Evolutionary conservation across 1,140 invertebrate genomes (phyloP).

Genomic region (Sarcophaga peregrina): DNA sequence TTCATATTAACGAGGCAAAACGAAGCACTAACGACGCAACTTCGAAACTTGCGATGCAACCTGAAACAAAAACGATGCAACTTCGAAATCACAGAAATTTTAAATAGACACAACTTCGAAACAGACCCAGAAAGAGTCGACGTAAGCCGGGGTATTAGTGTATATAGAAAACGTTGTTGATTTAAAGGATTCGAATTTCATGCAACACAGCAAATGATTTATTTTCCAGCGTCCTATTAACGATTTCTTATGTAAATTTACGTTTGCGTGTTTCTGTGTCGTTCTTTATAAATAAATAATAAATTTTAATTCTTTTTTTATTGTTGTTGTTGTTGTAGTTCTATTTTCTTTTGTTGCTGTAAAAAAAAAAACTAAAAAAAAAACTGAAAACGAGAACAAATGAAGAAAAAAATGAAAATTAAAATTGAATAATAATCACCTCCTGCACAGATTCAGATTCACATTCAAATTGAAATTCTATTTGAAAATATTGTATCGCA

Average conservation of each 20-base stretch:
- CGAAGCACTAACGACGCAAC: too few relatives aligned
- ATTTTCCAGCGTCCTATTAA: neutral
- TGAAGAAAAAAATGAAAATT: neutral
- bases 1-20: too few relatives aligned
- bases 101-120: too few relatives aligned
- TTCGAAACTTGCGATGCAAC: too few relatives aligned
- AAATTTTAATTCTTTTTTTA: neutral
- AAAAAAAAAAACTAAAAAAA: neutral
- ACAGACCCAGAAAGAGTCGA: too few relatives aligned
- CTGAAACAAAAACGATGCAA: too few relatives aligned
- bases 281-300: neutral
- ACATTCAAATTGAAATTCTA: neutral
- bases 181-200: neutral
- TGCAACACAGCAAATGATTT: neutral
- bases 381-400: neutral
- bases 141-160: too few relatives aligned
- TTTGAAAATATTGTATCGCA: neutral
- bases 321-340: neutral
- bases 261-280: neutral
- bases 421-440: conserved; percentile 23
- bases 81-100: too few relatives aligned
- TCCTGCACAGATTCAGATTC: conserved; percentile 23
- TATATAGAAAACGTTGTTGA: too few relatives aligned
- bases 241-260: neutral
- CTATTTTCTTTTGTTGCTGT: neutral